These are phyloP conservation scores for Yponomeuta sedellus DNA, from an alignment of 2,888 invertebrate species.

Conservation along the genomic window DNA sequence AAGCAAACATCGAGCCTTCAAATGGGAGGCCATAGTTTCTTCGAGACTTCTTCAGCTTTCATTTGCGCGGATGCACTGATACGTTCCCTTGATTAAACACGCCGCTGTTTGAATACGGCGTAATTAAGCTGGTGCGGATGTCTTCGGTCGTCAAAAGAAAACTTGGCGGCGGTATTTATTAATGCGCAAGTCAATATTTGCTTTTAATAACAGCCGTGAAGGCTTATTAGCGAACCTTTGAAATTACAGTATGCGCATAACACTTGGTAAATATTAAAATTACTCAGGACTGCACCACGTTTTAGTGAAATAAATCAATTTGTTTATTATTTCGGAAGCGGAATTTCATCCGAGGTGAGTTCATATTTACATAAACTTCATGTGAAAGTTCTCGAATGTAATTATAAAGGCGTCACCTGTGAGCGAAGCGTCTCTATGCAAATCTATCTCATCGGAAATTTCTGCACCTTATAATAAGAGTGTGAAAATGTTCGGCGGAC, in stretches of 20 bases:
- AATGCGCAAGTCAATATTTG: slow-evolving; percentile 69
- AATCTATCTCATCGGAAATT: slow-evolving; percentile 56
- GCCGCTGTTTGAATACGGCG: slow-evolving; percentile 52
- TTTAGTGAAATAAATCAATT: slow-evolving; percentile 12
- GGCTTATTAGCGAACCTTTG: slow-evolving; percentile 32
- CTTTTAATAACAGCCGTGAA: slow-evolving; percentile 59
- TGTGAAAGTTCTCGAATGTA: slow-evolving; percentile 60
- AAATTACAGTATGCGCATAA: slow-evolving; percentile 13
- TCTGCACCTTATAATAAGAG: slow-evolving; percentile 69
- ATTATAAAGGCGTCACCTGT: slow-evolving; percentile 70
- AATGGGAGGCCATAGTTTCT: slow-evolving; percentile 52
- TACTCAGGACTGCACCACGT: background rate
- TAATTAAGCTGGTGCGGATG: slow-evolving; percentile 65
- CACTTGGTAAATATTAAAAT: slow-evolving; percentile 6
- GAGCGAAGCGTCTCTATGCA: slow-evolving; percentile 60
- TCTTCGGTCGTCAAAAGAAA: slow-evolving; percentile 62
- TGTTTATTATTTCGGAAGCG: slow-evolving; percentile 1
- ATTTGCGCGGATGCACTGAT: slow-evolving; percentile 63
- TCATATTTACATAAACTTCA: slow-evolving; percentile 55
- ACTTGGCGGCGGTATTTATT: slow-evolving; percentile 53
- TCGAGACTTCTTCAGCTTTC: slow-evolving; percentile 65
- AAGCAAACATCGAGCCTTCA: slow-evolving; percentile 46
- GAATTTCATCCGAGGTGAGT: slow-evolving; percentile 1
- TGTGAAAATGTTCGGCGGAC: slow-evolving; percentile 38
- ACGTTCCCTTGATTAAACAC: slow-evolving; percentile 61